Conservation (phyloP, 2,797 vertebrate species). For the Lacerta viridis region DNA sequence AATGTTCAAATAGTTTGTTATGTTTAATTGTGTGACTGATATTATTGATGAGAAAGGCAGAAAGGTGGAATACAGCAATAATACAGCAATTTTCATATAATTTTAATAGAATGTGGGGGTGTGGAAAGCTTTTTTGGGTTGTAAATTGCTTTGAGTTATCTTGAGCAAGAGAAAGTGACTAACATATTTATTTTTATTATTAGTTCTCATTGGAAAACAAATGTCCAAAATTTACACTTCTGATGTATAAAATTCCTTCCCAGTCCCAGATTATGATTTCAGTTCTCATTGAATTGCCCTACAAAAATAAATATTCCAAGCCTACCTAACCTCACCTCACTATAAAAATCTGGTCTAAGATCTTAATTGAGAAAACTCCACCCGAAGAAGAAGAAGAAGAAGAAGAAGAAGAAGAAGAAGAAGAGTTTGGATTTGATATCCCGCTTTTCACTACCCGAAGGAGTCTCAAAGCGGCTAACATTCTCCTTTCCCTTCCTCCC, state of each 20-base stretch:
- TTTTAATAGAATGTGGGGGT: background rate
- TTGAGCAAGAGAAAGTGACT: too few species aligned
- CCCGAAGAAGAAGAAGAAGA: too few species aligned
- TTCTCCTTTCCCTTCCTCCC: too few species aligned
- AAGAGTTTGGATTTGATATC: too few species aligned
- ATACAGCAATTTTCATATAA: background rate
- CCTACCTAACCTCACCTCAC: background rate
- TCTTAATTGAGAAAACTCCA: background rate
- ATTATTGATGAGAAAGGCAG: background rate
- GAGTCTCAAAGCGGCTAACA: too few species aligned
- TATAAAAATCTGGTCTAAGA: background rate
- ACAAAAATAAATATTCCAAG: background rate
- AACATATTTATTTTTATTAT: too few species aligned
- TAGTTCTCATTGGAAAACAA: too few species aligned
- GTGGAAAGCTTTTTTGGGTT: background rate
- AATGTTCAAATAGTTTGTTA: background rate
- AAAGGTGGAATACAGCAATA: background rate
- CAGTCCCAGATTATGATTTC: background rate
- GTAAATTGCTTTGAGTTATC: too few species aligned
- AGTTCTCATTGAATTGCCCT: background rate
- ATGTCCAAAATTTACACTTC: background rate
- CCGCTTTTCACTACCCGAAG: too few species aligned
- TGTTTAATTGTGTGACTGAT: background rate
- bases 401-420: too few species aligned
- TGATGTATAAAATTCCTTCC: background rate